Conservation (phyloP, 2,797 vertebrate species). For the Hippoglossus hippoglossus region DNA sequence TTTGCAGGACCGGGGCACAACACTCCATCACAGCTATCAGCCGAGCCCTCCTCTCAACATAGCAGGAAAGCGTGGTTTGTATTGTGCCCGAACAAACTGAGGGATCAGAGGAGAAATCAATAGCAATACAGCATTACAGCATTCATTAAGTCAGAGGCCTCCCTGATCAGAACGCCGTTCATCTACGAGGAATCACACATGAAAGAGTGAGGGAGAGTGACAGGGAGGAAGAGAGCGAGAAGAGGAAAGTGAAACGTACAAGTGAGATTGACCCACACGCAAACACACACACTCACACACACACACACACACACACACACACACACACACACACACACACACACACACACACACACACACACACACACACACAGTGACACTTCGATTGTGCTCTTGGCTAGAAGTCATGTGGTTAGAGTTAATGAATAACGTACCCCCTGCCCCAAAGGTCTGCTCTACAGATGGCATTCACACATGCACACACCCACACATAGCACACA, state of each 20-base stretch:
- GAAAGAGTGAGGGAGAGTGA: constrained; percentile 24
- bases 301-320: not conserved
- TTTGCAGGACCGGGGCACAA: constrained; percentile 48
- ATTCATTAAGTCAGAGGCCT: constrained; percentile 72
- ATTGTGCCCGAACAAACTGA: constrained; percentile 62
- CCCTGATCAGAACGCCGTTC: constrained; percentile 54
- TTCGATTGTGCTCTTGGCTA: constrained; percentile 28
- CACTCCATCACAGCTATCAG: constrained; percentile 63
- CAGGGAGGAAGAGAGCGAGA: constrained; percentile 9
- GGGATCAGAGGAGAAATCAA: constrained; percentile 77
- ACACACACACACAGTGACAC: constrained; percentile 4
- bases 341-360: not conserved
- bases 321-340: not conserved
- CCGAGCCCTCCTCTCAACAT: constrained; percentile 37
- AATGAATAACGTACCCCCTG: constrained; percentile 68
- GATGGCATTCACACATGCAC: constrained; percentile 56
- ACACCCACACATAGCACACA: constrained; percentile 3
- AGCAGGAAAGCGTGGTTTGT: constrained; percentile 47
- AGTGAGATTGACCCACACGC: constrained; percentile 50
- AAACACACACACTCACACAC: constrained; percentile 29
- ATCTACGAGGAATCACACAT: constrained; percentile 52
- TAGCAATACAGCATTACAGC: constrained; percentile 68
- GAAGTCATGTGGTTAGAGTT: constrained; percentile 71
- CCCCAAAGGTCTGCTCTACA: constrained; percentile 64
- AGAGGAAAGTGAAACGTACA: constrained; percentile 21